Evolutionary conservation across 2,888 invertebrate genomes (phyloP), one percentile per base, ranked within the genome.

Genomic region (Zygaena filipendulae): DNA sequence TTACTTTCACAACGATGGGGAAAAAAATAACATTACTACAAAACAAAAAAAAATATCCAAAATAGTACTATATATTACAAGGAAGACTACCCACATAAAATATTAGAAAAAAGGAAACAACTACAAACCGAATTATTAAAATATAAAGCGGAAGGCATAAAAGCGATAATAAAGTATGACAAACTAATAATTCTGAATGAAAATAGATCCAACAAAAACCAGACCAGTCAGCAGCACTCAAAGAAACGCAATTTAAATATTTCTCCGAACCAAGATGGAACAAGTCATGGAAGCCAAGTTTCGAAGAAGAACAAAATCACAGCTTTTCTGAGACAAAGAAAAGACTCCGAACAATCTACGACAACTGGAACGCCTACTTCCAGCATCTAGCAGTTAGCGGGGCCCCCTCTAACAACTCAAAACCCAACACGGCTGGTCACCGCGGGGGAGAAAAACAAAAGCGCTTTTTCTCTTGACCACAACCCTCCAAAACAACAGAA

Each of bases 401-500:
- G 7, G 16, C 5, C 16, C 16, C 16, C 16, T 7, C 16, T 16
- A 16, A 4, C 16, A 16, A 6, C 7, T 7, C 4, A 16, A 16
- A 16, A 16, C 16, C 16, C 16, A 16, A 16, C 16, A 16, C 16
- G 40, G 33, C 20, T 27, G 33, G 36, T 36, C 40, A 32, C 36
- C 36, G 37, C 26, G 34, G 32, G 25, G 30, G 35, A 36, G 13
- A 4, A 37, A 7, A 16, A 16, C 4, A 16, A 16, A 16, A 16
- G 4, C 16, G 16, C 5, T 16, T 16, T 6, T 16, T 16, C 16
- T 16, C 16, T 16, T 3, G 38, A 42, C 38, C 39, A 34, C 11
- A 36, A 39, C 39, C 40, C 36, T 39, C 36, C 24, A 37, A 31
- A 18, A 8, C 27, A 25, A 3, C 11, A 18, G 22, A 26, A 4